A percentile compares a stretch with the other conserved stretches of the same genome.
These are phyloP conservation scores for Sitta carolinensis DNA, from an alignment of 2,797 vertebrate genomes.

Conservation along the genomic window DNA sequence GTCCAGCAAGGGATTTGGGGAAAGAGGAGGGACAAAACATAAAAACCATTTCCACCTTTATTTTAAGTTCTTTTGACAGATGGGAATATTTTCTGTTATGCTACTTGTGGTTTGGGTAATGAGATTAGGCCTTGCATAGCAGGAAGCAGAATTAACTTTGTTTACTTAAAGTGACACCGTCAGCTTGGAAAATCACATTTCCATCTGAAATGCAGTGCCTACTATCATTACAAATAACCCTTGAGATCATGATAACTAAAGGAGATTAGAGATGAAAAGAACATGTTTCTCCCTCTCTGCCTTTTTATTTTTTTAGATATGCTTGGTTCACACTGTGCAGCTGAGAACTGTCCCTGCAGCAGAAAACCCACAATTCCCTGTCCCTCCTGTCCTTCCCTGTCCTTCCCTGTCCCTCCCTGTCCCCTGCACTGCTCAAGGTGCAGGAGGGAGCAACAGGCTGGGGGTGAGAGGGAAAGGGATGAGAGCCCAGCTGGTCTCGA, in stretches of 20 bases:
- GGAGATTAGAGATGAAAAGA: conserved; percentile 14
- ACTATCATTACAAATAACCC: conserved; percentile 60
- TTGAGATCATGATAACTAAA: conserved; percentile 53
- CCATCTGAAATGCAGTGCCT: conserved; percentile 58
- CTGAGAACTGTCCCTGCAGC: background rate
- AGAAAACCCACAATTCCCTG: background rate
- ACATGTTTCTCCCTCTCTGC: background rate
- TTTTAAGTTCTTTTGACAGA: conserved; percentile 56
- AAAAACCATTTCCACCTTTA: conserved; percentile 50
- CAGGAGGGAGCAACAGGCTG: background rate
- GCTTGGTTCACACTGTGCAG: background rate
- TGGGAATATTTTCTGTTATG: conserved; percentile 66
- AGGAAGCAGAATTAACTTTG: conserved; percentile 78
- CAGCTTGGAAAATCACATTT: conserved; percentile 72
- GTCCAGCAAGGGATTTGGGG: background rate
- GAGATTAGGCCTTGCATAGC: conserved; percentile 75
- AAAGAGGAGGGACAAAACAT: background rate
- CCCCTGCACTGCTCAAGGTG: background rate
- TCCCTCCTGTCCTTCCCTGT: rapidly evolving
- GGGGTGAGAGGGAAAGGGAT: background rate
- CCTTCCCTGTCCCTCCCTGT: background rate
- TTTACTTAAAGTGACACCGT: conserved; percentile 76
- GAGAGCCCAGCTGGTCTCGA: background rate
- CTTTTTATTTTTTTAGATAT: background rate
- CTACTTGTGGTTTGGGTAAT: conserved; percentile 76